Conservation (phyloP, 2,113 vertebrate genomes). For the Etheostoma spectabile region DNA sequence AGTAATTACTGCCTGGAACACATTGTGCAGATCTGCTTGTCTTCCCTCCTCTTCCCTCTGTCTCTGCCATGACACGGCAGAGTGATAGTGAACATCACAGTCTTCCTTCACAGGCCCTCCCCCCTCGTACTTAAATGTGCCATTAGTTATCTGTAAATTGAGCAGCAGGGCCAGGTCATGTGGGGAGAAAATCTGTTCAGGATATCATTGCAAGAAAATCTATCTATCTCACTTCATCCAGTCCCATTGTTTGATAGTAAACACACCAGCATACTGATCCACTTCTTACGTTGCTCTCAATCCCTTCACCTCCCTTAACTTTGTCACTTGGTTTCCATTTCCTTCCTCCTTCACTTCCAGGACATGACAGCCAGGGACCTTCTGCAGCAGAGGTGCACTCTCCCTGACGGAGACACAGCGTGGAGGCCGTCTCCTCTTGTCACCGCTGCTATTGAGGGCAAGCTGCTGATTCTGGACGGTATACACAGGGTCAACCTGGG, state of each 20-base stretch:
- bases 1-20: constrained; percentile 25
- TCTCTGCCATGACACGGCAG: constrained; percentile 18
- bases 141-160: constrained; percentile 38
- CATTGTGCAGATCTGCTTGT: constrained; percentile 25
- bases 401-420: constrained; percentile 95
- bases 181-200: background rate
- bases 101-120: background rate
- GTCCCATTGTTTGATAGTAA: background rate
- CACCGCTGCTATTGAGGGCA: constrained; percentile 92
- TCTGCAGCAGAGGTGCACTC: constrained; percentile 95
- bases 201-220: background rate
- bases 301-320: background rate
- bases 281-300: background rate
- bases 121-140: constrained; percentile 17
- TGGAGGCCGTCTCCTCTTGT: constrained; percentile 94
- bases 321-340: background rate
- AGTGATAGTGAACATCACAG: constrained; percentile 43
- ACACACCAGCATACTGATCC: background rate
- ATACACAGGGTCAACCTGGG: constrained; percentile 95
- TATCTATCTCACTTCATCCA: background rate
- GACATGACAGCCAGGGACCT: constrained; percentile 97
- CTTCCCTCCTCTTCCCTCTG: constrained; percentile 2
- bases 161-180: constrained; percentile 23
- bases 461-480: constrained; percentile 93
- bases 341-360: constrained; percentile 72